phyloP scores from a whole-genome alignment of 1,140 invertebrate species.

The Lamellibrachia luymesi region DNA sequence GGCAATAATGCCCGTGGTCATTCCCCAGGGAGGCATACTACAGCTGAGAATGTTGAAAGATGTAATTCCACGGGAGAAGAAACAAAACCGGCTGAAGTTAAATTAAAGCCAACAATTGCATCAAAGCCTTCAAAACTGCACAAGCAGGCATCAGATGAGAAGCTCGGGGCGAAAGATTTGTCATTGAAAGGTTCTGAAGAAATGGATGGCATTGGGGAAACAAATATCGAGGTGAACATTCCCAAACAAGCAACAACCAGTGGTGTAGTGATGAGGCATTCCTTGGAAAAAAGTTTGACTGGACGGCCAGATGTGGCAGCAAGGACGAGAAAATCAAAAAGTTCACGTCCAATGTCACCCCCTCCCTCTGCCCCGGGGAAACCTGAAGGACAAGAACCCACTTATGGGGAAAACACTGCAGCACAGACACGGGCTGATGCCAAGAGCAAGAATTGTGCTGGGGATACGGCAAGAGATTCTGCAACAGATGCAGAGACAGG shows the following conservation, averaged over 20 bases:
- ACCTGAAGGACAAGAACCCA: background rate
- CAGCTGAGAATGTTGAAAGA: background rate
- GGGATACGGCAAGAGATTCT: background rate
- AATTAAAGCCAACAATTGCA: background rate
- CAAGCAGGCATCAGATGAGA: background rate
- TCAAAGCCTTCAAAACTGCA: background rate
- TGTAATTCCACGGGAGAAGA: background rate
- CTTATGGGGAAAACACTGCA: background rate
- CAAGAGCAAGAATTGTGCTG: background rate
- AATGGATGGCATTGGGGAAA: background rate
- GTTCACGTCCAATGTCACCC: background rate
- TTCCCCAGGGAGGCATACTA: background rate
- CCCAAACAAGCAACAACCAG: background rate
- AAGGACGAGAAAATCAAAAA: background rate
- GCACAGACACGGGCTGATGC: background rate
- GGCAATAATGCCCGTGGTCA: background rate
- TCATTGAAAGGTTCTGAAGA: background rate
- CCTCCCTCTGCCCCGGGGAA: background rate
- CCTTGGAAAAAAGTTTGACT: background rate
- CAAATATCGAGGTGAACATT: background rate
- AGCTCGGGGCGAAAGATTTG: background rate
- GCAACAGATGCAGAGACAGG: background rate
- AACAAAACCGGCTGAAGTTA: background rate
- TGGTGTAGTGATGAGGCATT: background rate
- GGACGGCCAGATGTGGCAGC: background rate